These are phyloP conservation scores for Hypsibius dujardini DNA, from an alignment of 1,140 invertebrate genomes.

Conservation along the genomic window DNA sequence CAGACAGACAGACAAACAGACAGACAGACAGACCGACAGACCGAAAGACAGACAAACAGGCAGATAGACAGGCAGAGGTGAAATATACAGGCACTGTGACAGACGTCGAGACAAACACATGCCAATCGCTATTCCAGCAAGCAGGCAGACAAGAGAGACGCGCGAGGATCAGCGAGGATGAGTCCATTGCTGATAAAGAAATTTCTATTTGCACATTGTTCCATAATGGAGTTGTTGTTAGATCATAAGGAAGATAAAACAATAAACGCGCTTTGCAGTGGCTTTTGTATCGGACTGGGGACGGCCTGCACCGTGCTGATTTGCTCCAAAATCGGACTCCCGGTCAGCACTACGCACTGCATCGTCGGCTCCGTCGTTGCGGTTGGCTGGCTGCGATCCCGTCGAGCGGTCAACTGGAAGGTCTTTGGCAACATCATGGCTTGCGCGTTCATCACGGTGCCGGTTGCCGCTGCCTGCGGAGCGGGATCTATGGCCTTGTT, in stretches of 20 bases:
- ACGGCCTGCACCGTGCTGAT: constrained; percentile 83
- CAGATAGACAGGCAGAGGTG: too few relatives aligned
- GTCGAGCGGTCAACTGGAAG: constrained; percentile 22
- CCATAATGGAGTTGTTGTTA: background rate
- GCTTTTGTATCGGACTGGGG: constrained; percentile 86
- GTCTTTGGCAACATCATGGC: constrained; percentile 14
- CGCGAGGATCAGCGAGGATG: background rate
- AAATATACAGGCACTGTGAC: background rate
- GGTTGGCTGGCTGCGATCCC: constrained; percentile 53
- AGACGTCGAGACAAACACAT: background rate
- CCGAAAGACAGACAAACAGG: too few relatives aligned
- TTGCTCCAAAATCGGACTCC: constrained; percentile 84
- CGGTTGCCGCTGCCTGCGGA: background rate
- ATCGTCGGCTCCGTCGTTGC: constrained; percentile 92
- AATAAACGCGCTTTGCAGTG: constrained; percentile 40
- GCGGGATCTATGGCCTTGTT: constrained; percentile 3
- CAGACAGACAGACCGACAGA: too few relatives aligned
- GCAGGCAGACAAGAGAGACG: background rate
- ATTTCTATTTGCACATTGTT: background rate
- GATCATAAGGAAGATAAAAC: too few relatives aligned
- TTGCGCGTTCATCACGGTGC: constrained; percentile 8
- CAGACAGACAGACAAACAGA: too few relatives aligned
- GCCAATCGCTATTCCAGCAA: background rate
- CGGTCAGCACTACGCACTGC: constrained; percentile 96
- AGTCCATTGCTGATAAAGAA: background rate